A percentile compares a stretch with the other conserved stretches of the same genome.
These are phyloP conservation scores for Dicyrtoma fusca DNA, from an alignment of 2,888 invertebrate genomes.

Conservation along the genomic window DNA sequence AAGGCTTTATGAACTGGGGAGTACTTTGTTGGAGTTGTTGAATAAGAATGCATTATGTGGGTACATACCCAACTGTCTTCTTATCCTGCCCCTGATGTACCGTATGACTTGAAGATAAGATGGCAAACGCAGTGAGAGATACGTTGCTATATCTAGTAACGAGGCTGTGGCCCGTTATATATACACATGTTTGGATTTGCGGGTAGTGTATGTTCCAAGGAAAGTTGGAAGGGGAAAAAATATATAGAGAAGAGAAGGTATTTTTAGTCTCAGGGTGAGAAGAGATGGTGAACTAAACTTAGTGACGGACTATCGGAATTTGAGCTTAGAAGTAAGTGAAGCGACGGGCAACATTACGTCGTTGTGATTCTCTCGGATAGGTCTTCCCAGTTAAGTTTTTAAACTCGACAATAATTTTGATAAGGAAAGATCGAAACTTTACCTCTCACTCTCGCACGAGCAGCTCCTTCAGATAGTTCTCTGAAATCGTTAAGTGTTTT, in stretches of 20 bases:
- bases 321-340: slow-evolving; percentile 9
- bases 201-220: not conserved
- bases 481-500: no score
- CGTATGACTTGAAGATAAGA: not conserved
- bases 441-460: not conserved
- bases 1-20: slow-evolving; percentile 6
- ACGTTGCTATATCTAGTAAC: slow-evolving; percentile 1
- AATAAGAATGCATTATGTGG: not conserved
- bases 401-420: not conserved
- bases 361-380: slow-evolving; percentile 30
- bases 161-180: not conserved
- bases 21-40: slow-evolving; percentile 6
- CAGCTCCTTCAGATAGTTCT: no score
- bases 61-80: not conserved
- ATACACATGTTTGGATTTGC: not conserved
- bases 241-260: slow-evolving; percentile 24
- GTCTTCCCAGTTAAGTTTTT: slow-evolving; percentile 7
- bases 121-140: not conserved
- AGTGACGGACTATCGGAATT: slow-evolving; percentile 33
- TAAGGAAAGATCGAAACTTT: slow-evolving; percentile 11
- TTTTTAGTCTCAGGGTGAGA: slow-evolving; percentile 50
- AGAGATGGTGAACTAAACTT: slow-evolving; percentile 40
- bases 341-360: slow-evolving; percentile 27
- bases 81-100: slow-evolving; percentile 7
- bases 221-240: slow-evolving; percentile 28